Evolutionary conservation across 2,888 invertebrate species (phyloP), one percentile per base, ranked within the genome.

Genomic region (Orthosia gracilis): DNA sequence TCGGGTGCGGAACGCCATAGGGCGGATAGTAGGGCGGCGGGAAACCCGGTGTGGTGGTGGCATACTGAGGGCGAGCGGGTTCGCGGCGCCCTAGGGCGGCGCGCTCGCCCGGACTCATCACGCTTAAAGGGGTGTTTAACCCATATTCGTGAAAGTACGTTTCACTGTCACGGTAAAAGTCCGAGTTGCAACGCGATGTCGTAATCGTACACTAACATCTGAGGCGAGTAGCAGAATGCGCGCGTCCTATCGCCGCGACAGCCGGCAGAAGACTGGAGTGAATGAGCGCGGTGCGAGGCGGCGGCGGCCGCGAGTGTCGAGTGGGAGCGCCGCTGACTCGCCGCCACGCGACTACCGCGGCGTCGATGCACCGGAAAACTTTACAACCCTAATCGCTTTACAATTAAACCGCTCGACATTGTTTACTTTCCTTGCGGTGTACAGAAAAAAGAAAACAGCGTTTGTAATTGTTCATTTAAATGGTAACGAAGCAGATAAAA

Each of bases 121-220:
- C 95, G 94, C 84, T 83, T 78, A 81, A 85, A 78, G 87, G 92
- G 97, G 97, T 94, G 97, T 97, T 95, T 98, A 98, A 97, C 98
- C 98, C 98, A 98, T 98, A 95, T 97, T 97, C 95, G 93, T 89
- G 85, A 92, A 87, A 90, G 88, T 91, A 92, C 89, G 89, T 86
- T 94, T 94, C 95, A 95, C 94, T 95, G 96, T 96, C 96, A 96
- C 96, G 94, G 96, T 93, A 94, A 94, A 93, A 94, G 91, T 94
- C 90, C 92, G 87, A 92, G 89, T 89, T 92, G 91, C 89, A 90
- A 88, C 92, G 94, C 94, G 94, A 94, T 95, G 94, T 96, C 95
- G 96, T 95, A 95, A 95, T 95, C 96, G 96, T 96, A 92, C 90
- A 94, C 93, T 95, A 95, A 96, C 95, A 96, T 95, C 95, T 91